These are phyloP conservation scores for Caradrina clavipalpis DNA, from an alignment of 2,888 invertebrate species.

Conservation along the genomic window DNA sequence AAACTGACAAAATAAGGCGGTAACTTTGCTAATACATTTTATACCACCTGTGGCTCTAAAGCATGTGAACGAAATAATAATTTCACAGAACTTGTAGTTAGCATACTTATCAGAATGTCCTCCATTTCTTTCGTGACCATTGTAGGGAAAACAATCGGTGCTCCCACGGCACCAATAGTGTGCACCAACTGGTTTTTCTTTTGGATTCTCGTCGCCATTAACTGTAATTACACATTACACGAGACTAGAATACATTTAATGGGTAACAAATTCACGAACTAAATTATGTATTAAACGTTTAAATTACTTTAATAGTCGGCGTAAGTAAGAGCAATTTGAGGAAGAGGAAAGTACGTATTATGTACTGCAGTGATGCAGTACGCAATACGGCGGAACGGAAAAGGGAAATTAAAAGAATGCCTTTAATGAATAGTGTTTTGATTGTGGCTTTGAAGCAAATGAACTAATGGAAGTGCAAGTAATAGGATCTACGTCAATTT, in stretches of 20 bases:
- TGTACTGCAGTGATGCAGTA: conserved; percentile 18
- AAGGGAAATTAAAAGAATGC: conserved; percentile 7
- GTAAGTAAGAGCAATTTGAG: conserved; percentile 41
- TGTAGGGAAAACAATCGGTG: conserved; percentile 66
- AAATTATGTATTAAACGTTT: conserved; percentile 27
- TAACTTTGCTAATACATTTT: conserved; percentile 6
- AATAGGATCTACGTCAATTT: neutral
- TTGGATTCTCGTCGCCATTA: conserved; percentile 39
- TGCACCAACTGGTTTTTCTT: conserved; percentile 60
- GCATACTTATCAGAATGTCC: conserved; percentile 56
- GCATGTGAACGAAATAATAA: conserved; percentile 35
- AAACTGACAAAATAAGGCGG: conserved; percentile 7
- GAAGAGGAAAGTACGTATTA: conserved; percentile 48
- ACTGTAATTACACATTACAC: conserved; percentile 51
- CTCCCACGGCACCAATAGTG: conserved; percentile 75
- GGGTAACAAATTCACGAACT: conserved; percentile 41
- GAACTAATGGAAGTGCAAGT: neutral
- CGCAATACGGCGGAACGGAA: conserved; percentile 19
- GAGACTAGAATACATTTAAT: conserved; percentile 40
- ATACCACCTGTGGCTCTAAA: conserved; percentile 17
- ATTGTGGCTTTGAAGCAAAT: neutral
- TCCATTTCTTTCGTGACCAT: conserved; percentile 71
- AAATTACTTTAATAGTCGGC: conserved; percentile 37
- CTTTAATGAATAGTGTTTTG: conserved; percentile 2
- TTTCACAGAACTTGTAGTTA: conserved; percentile 25